Conservation (phyloP, 2,888 invertebrate species). For the Ryuthela nishihirai region DNA sequence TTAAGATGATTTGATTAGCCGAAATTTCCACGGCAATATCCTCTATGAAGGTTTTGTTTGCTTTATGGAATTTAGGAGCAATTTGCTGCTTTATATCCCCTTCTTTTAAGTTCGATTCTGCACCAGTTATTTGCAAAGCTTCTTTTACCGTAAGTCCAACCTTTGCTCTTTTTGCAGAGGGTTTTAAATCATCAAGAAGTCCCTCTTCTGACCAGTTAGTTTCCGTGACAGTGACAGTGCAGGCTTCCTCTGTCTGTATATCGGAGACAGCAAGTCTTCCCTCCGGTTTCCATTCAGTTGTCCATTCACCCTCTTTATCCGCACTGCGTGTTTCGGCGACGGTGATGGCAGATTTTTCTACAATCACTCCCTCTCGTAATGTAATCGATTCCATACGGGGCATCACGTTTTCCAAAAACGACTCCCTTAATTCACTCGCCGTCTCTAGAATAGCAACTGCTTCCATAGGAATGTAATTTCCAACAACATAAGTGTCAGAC, state of each 20-base stretch:
- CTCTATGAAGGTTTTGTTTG: slow-evolving; percentile 15
- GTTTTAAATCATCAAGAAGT: slow-evolving; percentile 44
- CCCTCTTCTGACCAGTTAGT: slow-evolving; percentile 32
- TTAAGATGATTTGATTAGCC: slow-evolving; percentile 23
- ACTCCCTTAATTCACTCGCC: slow-evolving; percentile 15
- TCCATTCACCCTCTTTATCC: slow-evolving; percentile 46
- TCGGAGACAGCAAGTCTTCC: slow-evolving; percentile 20
- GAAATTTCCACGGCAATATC: slow-evolving; percentile 29
- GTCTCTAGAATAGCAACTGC: slow-evolving; percentile 37
- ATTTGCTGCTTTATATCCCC: slow-evolving; percentile 7
- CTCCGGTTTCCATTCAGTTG: slow-evolving; percentile 41
- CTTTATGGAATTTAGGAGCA: slow-evolving; percentile 11
- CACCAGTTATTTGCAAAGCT: slow-evolving; percentile 30
- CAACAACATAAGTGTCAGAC: slow-evolving; percentile 10
- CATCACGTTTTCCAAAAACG: slow-evolving; percentile 3
- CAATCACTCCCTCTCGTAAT: slow-evolving; percentile 4
- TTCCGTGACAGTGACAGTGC: slow-evolving; percentile 24
- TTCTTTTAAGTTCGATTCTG: slow-evolving; percentile 33
- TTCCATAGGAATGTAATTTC: slow-evolving; percentile 32
- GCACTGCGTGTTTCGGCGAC: slow-evolving; percentile 9
- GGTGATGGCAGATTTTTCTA: slow-evolving; percentile 10
- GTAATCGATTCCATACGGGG: slow-evolving; percentile 2
- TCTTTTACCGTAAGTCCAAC: slow-evolving; percentile 20
- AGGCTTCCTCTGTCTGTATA: slow-evolving; percentile 20
- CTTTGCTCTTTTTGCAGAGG: slow-evolving; percentile 42